Conservation (phyloP, 1,140 invertebrate species). For the Apis florea region DNA sequence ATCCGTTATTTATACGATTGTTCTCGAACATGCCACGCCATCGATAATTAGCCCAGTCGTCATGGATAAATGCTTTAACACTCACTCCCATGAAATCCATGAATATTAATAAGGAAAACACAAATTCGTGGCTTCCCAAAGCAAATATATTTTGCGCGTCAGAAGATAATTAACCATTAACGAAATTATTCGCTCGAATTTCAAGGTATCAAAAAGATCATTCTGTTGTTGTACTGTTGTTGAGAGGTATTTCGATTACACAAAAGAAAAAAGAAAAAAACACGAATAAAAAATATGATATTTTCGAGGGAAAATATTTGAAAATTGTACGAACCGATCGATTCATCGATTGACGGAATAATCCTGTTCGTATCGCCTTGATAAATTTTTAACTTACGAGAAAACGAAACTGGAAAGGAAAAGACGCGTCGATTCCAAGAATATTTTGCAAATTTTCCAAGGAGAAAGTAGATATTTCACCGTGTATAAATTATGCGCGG, state of each 20-base stretch:
- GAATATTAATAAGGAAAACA: constrained; percentile 40
- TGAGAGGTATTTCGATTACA: too few relatives aligned
- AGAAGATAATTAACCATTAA: not conserved
- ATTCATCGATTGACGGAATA: too few relatives aligned
- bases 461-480: too few relatives aligned
- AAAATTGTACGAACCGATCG: too few relatives aligned
- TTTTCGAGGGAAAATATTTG: too few relatives aligned
- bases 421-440: too few relatives aligned
- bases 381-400: too few relatives aligned
- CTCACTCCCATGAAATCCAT: not conserved
- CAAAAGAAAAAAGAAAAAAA: too few relatives aligned
- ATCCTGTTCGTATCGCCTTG: too few relatives aligned
- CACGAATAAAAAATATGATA: too few relatives aligned
- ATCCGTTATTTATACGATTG: not conserved
- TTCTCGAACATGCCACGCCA: not conserved
- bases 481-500: not conserved
- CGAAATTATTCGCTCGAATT: not conserved
- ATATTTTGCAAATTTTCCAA: not conserved
- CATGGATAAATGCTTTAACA: constrained; percentile 7
- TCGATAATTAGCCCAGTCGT: not conserved
- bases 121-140: constrained; percentile 4
- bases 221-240: too few relatives aligned
- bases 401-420: not conserved
- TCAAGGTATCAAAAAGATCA: too few relatives aligned
- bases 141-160: constrained; percentile 19